Conservation (phyloP, 1,140 invertebrate genomes). For the Bacillus rossius region DNA sequence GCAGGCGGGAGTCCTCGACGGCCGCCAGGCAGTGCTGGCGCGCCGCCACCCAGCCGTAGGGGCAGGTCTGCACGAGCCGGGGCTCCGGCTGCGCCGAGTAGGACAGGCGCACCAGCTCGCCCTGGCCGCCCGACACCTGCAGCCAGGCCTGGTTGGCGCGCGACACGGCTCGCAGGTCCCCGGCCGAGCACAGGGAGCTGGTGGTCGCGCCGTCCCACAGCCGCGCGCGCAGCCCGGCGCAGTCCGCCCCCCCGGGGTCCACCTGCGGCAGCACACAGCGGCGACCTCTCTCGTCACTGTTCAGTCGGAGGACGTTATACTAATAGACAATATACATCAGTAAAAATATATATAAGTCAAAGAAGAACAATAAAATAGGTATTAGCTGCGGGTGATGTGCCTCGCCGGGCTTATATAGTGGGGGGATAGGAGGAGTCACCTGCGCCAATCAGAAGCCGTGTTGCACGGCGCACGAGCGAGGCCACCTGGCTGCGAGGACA, state of each 20-base stretch:
- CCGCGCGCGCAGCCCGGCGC: constrained; percentile 46
- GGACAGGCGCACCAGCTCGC: constrained; percentile 34
- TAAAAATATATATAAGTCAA: too few relatives aligned
- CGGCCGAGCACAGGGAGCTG: constrained; percentile 52
- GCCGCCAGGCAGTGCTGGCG: constrained; percentile 56
- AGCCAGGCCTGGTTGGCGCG: not conserved
- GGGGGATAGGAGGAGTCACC: too few relatives aligned
- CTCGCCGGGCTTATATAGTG: too few relatives aligned
- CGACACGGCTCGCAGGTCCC: constrained; percentile 42
- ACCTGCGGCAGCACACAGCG: not conserved
- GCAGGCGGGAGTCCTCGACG: constrained; percentile 45
- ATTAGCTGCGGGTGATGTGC: too few relatives aligned
- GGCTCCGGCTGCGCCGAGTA: constrained; percentile 47
- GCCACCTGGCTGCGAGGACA: too few relatives aligned
- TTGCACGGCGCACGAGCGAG: too few relatives aligned
- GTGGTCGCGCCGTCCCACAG: constrained; percentile 47
- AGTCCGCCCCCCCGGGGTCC: constrained; percentile 29
- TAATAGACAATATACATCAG: too few relatives aligned
- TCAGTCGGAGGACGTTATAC: too few relatives aligned
- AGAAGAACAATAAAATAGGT: too few relatives aligned
- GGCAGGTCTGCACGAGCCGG: constrained; percentile 51
- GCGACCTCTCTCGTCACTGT: too few relatives aligned
- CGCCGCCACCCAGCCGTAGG: constrained; percentile 55
- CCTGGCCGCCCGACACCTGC: constrained; percentile 18
- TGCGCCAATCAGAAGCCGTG: too few relatives aligned